Conservation (phyloP, 2,888 invertebrate genomes). For the Pasiphila rectangulata region DNA sequence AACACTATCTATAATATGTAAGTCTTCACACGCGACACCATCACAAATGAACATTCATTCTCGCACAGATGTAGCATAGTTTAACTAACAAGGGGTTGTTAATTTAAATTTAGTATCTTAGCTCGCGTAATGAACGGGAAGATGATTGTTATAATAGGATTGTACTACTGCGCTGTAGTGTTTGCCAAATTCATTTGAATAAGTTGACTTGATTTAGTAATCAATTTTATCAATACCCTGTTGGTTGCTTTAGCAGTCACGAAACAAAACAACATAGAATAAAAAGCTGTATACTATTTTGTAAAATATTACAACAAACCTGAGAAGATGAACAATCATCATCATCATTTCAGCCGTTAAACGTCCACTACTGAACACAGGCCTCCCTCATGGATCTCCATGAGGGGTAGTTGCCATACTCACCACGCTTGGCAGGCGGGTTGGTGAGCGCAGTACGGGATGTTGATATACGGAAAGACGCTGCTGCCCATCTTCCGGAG, state of each 20-base stretch:
- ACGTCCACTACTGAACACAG: too few relatives aligned
- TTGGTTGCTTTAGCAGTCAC: background rate
- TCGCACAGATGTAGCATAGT: constrained; percentile 66
- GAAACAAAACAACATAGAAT: background rate
- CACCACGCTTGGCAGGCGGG: too few relatives aligned
- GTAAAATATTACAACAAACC: too few relatives aligned
- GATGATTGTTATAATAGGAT: constrained; percentile 78
- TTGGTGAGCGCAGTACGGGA: too few relatives aligned
- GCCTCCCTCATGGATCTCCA: too few relatives aligned
- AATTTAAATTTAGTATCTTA: constrained; percentile 80
- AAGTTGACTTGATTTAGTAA: constrained; percentile 10
- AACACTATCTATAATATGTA: constrained; percentile 8
- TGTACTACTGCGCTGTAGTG: constrained; percentile 43
- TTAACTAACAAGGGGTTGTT: constrained; percentile 77
- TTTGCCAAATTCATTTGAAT: constrained; percentile 34
- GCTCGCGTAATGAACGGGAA: constrained; percentile 75
- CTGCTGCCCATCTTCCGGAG: too few relatives aligned
- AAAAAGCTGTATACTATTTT: too few relatives aligned
- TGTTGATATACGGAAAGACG: too few relatives aligned
- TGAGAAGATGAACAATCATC: too few relatives aligned
- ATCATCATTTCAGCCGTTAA: too few relatives aligned
- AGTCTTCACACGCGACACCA: constrained; percentile 34
- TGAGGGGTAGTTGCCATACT: too few relatives aligned
- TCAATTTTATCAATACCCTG: constrained; percentile 10
- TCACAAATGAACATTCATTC: constrained; percentile 71